phyloP scores from a whole-genome alignment of 2,113 vertebrate species.

The Ceyx margarethae region DNA sequence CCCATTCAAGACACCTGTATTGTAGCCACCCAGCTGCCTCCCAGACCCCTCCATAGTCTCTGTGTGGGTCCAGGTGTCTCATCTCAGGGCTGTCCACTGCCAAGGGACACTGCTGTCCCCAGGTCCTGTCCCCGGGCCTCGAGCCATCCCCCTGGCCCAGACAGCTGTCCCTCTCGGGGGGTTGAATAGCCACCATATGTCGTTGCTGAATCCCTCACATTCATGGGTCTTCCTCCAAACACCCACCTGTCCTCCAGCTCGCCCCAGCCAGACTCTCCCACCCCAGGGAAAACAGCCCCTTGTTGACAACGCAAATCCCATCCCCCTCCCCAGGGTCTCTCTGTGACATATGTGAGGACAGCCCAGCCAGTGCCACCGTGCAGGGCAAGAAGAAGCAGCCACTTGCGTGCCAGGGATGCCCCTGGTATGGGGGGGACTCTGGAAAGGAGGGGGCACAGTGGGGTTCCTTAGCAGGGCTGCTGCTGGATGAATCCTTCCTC shows the following conservation, averaged over 20 bases:
- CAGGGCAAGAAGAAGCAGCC: not conserved
- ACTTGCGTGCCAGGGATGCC: rapidly evolving
- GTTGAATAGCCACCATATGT: constrained; percentile 10
- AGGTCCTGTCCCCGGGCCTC: not conserved
- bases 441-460: rapidly evolving
- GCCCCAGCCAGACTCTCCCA: not conserved
- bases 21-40: not conserved
- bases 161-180: constrained; percentile 38
- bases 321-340: rapidly evolving
- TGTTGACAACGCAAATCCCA: not conserved
- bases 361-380: rapidly evolving
- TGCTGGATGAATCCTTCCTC: not conserved
- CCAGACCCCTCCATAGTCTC: not conserved
- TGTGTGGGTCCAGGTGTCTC: not conserved
- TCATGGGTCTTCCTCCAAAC: constrained; percentile 23
- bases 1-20: not conserved
- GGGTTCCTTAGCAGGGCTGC: not conserved
- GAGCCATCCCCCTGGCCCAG: not conserved
- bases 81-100: not conserved
- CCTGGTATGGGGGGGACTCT: too few relatives aligned
- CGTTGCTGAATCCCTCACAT: constrained; percentile 10
- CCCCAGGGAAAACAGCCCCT: not conserved
- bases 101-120: not conserved
- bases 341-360: not conserved
- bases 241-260: constrained; percentile 42